Evolutionary conservation across 2,888 invertebrate species (phyloP).

Genomic region (Lycocerus yunnanus): DNA sequence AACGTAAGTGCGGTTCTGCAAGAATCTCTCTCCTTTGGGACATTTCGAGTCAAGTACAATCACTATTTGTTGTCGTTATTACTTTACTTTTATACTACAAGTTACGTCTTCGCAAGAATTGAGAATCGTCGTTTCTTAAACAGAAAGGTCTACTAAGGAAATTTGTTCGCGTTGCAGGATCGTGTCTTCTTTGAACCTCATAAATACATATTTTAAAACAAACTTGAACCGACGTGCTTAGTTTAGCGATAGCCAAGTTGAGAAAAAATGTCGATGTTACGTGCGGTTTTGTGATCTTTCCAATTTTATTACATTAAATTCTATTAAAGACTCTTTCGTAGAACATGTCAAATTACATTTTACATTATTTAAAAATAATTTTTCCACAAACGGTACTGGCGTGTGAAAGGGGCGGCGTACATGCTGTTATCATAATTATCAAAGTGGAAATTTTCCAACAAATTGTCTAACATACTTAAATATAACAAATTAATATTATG

Average conservation of each 20-base stretch:
- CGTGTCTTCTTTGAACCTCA: constrained; percentile 32
- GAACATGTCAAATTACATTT: background rate
- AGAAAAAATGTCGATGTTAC: constrained; percentile 12
- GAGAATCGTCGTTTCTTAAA: constrained; percentile 18
- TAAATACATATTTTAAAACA: constrained; percentile 35
- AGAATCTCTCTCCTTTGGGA: constrained; percentile 17
- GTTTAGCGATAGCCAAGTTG: constrained; percentile 26
- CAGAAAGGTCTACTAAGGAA: constrained; percentile 25
- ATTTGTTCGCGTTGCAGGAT: constrained; percentile 29
- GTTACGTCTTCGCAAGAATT: constrained; percentile 23
- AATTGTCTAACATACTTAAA: background rate
- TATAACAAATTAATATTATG: background rate
- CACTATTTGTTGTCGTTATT: constrained; percentile 32
- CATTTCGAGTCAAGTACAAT: constrained; percentile 29
- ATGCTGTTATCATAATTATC: background rate
- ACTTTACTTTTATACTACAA: constrained; percentile 29
- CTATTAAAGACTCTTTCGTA: background rate
- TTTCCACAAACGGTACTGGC: background rate
- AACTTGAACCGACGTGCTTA: constrained; percentile 32
- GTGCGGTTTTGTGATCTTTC: constrained; percentile 18
- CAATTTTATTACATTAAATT: background rate
- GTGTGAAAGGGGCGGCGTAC: background rate
- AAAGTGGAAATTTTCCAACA: background rate
- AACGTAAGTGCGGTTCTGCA: constrained; percentile 20
- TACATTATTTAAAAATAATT: background rate